phyloP scores from a whole-genome alignment of 2,113 vertebrate species.

The Sprattus sprattus region DNA sequence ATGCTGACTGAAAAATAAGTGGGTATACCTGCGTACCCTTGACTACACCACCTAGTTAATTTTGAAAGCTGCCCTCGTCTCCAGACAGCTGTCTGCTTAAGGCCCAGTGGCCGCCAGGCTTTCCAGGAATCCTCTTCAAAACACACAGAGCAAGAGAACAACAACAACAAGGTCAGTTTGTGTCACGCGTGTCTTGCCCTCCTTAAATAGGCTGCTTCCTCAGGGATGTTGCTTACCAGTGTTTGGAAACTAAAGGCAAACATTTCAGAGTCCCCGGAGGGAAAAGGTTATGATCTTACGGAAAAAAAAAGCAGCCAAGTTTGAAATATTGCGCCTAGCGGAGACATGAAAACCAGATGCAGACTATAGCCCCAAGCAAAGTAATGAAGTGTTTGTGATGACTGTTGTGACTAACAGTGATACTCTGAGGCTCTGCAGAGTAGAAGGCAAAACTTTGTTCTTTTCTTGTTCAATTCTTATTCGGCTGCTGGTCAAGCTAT shows the following conservation, averaged over 20 bases:
- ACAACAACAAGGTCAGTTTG: background rate
- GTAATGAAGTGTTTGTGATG: conserved; percentile 12
- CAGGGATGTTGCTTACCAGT: background rate
- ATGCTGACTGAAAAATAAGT: too few species aligned
- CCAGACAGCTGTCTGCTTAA: background rate
- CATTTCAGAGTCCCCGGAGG: background rate
- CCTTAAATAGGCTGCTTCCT: background rate
- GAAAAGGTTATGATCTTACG: background rate
- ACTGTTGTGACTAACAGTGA: background rate
- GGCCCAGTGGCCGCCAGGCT: background rate
- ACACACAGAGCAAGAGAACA: background rate
- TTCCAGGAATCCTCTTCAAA: background rate
- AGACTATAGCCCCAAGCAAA: background rate
- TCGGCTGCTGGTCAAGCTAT: background rate
- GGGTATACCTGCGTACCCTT: too few species aligned
- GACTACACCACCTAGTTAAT: too few species aligned
- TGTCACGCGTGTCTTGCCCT: background rate
- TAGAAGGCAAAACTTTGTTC: background rate
- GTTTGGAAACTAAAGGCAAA: background rate
- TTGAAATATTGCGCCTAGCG: background rate
- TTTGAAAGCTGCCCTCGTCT: background rate
- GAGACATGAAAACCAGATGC: conserved; percentile 18
- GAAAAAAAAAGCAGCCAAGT: background rate
- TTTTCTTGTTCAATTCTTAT: background rate
- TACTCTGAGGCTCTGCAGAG: background rate